These are phyloP conservation scores for Crotalus tigris DNA, from an alignment of 2,113 vertebrate species.

Conservation along the genomic window DNA sequence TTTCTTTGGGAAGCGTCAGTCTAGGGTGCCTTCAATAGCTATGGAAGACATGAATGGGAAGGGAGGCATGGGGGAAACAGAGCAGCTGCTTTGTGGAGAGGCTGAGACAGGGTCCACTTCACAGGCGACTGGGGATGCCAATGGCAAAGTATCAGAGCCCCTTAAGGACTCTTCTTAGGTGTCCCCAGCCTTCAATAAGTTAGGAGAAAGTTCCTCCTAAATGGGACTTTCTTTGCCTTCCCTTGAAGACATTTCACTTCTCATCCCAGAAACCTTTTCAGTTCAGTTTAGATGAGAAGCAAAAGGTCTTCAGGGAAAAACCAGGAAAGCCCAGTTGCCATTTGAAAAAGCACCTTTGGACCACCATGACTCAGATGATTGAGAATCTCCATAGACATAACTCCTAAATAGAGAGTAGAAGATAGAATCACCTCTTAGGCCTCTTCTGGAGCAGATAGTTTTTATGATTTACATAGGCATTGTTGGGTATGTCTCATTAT, in stretches of 20 bases:
- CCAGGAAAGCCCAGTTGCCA: neutral
- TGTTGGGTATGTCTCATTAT: neutral
- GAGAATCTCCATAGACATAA: neutral
- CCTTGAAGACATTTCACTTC: neutral
- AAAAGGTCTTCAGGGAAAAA: neutral
- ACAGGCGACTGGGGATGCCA: neutral
- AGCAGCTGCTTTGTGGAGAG: neutral
- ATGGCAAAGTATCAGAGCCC: neutral
- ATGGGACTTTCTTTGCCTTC: neutral
- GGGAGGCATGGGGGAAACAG: neutral
- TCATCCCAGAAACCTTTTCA: neutral
- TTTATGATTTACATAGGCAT: too few relatives aligned
- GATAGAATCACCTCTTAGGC: neutral
- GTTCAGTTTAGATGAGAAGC: neutral
- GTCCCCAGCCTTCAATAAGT: neutral
- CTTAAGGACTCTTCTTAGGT: neutral
- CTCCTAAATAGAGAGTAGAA: neutral
- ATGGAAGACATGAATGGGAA: slow-evolving; percentile 18
- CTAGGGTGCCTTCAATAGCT: neutral
- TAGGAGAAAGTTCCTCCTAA: neutral
- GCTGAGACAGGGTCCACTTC: neutral
- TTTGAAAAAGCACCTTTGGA: neutral
- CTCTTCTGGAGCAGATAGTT: neutral
- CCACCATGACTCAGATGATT: neutral
- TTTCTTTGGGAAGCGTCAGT: slow-evolving; percentile 9